Evolutionary conservation across 2,113 vertebrate genomes (phyloP).

Genomic region (Eulacestoma nigropectus): DNA sequence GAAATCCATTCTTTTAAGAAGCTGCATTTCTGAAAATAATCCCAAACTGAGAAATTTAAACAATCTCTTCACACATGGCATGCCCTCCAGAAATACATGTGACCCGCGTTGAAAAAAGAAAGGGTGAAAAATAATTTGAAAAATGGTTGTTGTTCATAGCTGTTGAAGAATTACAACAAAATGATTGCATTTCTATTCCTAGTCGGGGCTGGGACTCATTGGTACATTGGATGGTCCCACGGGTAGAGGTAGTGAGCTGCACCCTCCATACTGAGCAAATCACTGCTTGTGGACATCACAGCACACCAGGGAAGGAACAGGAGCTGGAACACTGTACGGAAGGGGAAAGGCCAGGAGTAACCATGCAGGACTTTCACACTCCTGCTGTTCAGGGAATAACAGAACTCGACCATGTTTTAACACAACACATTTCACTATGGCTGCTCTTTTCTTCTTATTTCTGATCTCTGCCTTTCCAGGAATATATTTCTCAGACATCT

Average conservation of each 20-base stretch:
- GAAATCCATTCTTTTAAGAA: not conserved
- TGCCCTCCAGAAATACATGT: not conserved
- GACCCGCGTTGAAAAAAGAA: not conserved
- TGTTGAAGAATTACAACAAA: not conserved
- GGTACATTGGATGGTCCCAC: accelerated
- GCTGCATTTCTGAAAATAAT: not conserved
- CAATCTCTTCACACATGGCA: not conserved
- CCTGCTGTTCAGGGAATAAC: not conserved
- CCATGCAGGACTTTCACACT: not conserved
- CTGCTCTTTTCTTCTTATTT: not conserved
- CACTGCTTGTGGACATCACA: not conserved
- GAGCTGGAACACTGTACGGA: accelerated
- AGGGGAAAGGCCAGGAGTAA: not conserved
- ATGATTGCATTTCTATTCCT: not conserved
- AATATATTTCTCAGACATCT: not conserved
- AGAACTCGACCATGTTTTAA: not conserved
- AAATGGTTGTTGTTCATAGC: not conserved
- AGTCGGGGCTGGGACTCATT: accelerated
- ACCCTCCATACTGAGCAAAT: not conserved
- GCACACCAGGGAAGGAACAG: not conserved
- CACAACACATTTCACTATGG: not conserved
- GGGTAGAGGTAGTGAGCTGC: not conserved
- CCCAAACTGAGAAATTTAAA: not conserved
- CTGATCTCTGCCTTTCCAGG: not conserved
- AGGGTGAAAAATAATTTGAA: not conserved